Percentiles rank a stretch among this genome's conserved stretches.
Conservation (phyloP, 2,888 invertebrate genomes). For the Synanthedon vespiformis region DNA sequence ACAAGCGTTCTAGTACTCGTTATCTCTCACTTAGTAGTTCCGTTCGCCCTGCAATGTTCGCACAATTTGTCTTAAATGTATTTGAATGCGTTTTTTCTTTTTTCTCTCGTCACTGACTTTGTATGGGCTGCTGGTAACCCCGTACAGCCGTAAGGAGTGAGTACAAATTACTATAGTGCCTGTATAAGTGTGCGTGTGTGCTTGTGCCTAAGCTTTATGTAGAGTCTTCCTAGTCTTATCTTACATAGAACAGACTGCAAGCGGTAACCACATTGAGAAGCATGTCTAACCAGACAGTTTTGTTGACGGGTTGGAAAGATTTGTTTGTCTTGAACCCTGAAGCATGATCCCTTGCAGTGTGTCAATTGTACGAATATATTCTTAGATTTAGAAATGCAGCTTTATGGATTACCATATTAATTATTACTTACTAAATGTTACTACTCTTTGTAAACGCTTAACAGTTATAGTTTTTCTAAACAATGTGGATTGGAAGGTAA, state of each 20-base stretch:
- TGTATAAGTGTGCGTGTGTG: conserved; percentile 65
- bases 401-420: conserved; percentile 44
- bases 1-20: conserved; percentile 65
- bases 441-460: conserved; percentile 62
- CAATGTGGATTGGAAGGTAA: conserved; percentile 70
- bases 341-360: conserved; percentile 66
- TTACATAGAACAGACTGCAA: conserved; percentile 61
- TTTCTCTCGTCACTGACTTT: conserved; percentile 76
- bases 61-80: conserved; percentile 71
- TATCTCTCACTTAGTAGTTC: conserved; percentile 71
- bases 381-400: conserved; percentile 55
- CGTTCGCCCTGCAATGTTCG: conserved; percentile 72
- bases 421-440: conserved; percentile 58
- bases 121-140: conserved; percentile 77
- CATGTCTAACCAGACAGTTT: conserved; percentile 41
- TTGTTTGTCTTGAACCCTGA: conserved; percentile 45
- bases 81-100: conserved; percentile 73
- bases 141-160: conserved; percentile 77
- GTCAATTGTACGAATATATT: conserved; percentile 27
- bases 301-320: conserved; percentile 30
- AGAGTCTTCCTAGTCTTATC: conserved; percentile 59
- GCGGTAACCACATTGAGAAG: conserved; percentile 38
- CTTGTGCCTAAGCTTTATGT: conserved; percentile 65
- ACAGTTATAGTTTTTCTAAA: conserved; percentile 64
- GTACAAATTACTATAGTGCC: conserved; percentile 75